Evolutionary conservation across 1,140 invertebrate genomes (phyloP).

Genomic region (Sesamia nonagrioides): DNA sequence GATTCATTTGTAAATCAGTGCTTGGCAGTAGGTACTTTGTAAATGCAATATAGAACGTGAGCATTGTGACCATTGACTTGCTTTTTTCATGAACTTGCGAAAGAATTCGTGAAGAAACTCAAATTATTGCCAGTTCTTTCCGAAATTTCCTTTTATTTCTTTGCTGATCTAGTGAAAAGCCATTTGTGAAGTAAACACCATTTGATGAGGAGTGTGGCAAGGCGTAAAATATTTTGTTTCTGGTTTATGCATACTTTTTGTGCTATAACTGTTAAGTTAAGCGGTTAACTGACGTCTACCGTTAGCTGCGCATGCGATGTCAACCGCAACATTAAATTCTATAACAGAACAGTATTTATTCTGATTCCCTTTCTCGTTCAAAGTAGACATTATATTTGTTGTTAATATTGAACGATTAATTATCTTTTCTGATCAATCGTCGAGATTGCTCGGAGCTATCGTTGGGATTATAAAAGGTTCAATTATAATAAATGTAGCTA

Average conservation of each 20-base stretch:
- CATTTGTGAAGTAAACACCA: slow-evolving; percentile 19
- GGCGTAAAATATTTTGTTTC: slow-evolving; percentile 34
- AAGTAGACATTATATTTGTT: slow-evolving; percentile 39
- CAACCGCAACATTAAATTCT: slow-evolving; percentile 69
- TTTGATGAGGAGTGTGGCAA: slow-evolving; percentile 16
- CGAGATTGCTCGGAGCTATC: slow-evolving; percentile 61
- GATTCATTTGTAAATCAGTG: neutral
- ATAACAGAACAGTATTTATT: slow-evolving; percentile 54
- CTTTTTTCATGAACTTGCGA: neutral
- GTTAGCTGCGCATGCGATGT: slow-evolving; percentile 71
- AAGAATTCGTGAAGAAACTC: neutral
- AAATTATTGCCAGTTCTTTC: neutral
- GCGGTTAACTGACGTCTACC: slow-evolving; percentile 61
- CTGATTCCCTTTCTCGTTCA: neutral
- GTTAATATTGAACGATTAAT: slow-evolving; percentile 75
- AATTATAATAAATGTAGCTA: slow-evolving; percentile 80
- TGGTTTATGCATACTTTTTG: slow-evolving; percentile 50
- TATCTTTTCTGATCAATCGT: slow-evolving; percentile 70
- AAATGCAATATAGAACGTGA: neutral
- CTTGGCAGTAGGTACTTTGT: neutral
- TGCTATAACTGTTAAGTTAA: slow-evolving; percentile 63
- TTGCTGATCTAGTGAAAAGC: neutral
- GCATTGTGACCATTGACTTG: neutral
- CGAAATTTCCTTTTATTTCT: neutral
- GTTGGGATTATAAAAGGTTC: slow-evolving; percentile 72